Evolutionary conservation across 2,888 invertebrate genomes (phyloP), one percentile per base, ranked within the genome.

Genomic region (Steinernema scapterisci): DNA sequence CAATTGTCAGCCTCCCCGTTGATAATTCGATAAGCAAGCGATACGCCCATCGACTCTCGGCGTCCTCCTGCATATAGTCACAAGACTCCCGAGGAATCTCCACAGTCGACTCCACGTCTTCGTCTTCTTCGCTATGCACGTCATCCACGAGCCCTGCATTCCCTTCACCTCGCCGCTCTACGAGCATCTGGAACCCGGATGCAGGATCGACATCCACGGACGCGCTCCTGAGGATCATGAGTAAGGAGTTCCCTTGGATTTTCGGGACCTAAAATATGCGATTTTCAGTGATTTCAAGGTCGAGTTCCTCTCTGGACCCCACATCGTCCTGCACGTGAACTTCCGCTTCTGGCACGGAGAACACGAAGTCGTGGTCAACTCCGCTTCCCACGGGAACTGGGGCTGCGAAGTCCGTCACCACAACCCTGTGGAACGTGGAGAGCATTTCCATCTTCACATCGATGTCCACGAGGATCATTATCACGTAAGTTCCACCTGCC

Each of bases 281-380:
- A 16, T 43, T 74, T 77, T 38, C 72, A 78, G 81, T 51, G 81
- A 79, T 72, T 84, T 84, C 72, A 78, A 80, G 74, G 78, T 84
- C 25, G 84, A 84, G 71, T 78, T 84, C 52, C 78, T 84, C 74
- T 81, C 82, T 43, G 84, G 83, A 71, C 82, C 83, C 45, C 78
- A 82, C 74, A 78, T 83, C 75, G 82, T 83, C 54, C 79, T 84
- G 56, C 83, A 83, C 76, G 77, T 83, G 72, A 81, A 81, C 77
- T 84, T 84, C 82, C 84, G 83, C 19, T 83, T 84, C 80, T 72
- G 77, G 21, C 76, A 76, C 63, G 71, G 70, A 21, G 79, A 82
- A 25, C 81, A 80, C 72, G 75, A 71, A 63, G 77, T 84, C 74
- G 80, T 76, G 43, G 76, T 83, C 77, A 84, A 84, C 77, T 77